A percentile compares a stretch with the other conserved stretches of the same genome.
Evolutionary conservation across 1,140 invertebrate genomes (phyloP).

Genomic region (Cardiocondyla obscurior): DNA sequence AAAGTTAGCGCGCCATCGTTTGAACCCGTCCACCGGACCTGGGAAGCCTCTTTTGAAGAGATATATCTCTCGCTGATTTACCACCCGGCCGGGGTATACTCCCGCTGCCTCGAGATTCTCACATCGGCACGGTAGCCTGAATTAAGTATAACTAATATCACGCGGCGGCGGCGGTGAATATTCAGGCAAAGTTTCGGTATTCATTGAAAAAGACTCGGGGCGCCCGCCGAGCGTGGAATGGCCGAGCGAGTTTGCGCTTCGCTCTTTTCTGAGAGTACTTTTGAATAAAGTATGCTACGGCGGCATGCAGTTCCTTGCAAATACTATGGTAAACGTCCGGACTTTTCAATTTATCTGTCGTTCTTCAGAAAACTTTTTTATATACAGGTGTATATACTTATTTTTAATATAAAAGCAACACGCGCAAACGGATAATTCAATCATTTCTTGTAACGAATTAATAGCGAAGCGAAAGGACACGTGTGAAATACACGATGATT

Average conservation of each 20-base stretch:
- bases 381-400: not conserved
- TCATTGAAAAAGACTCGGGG: slow-evolving; percentile 79
- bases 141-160: slow-evolving; percentile 83
- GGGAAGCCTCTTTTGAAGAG: slow-evolving; percentile 15
- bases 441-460: no score
- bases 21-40: not conserved
- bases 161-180: slow-evolving; percentile 58
- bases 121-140: slow-evolving; percentile 73
- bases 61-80: slow-evolving; percentile 48
- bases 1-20: slow-evolving; percentile 3
- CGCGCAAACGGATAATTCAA: no score
- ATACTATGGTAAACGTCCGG: slow-evolving; percentile 25
- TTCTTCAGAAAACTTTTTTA: slow-evolving; percentile 15
- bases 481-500: not conserved
- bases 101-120: slow-evolving; percentile 29
- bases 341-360: slow-evolving; percentile 38
- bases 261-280: slow-evolving; percentile 11
- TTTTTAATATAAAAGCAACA: no score
- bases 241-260: slow-evolving; percentile 54
- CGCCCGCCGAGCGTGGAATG: slow-evolving; percentile 46
- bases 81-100: not conserved
- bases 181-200: slow-evolving; percentile 79
- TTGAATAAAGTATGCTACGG: slow-evolving; percentile 46
- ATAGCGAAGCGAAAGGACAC: not conserved
- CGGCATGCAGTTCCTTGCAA: slow-evolving; percentile 21